phyloP scores from a whole-genome alignment of 2,113 vertebrate genomes.

The Euleptes europaea region DNA sequence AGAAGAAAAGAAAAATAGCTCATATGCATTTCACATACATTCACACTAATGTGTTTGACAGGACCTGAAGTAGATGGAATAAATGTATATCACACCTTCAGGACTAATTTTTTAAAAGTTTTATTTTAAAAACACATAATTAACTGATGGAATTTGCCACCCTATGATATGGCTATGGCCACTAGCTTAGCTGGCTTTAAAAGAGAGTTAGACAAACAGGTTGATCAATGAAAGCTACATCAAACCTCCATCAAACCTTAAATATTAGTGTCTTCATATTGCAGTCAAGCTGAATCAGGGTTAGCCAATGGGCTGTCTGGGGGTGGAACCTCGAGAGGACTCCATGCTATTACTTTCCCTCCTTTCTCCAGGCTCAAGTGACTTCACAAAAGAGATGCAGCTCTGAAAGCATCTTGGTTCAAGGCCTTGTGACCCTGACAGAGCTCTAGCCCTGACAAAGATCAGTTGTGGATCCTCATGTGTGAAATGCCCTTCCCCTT shows the following conservation, averaged over 20 bases:
- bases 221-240: constrained; percentile 25
- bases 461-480: too few species aligned
- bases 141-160: background rate
- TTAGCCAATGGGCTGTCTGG: background rate
- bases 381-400: background rate
- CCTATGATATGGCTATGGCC: background rate
- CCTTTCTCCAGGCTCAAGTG: background rate
- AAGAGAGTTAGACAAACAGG: constrained; percentile 7
- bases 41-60: constrained; percentile 9
- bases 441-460: too few species aligned
- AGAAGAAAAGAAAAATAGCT: constrained; percentile 23
- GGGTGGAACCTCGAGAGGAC: background rate
- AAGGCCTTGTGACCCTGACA: background rate
- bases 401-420: background rate
- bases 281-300: background rate
- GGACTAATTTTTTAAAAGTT: constrained; percentile 24
- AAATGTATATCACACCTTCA: constrained; percentile 8
- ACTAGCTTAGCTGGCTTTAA: background rate
- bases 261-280: too few species aligned
- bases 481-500: too few species aligned
- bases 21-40: background rate
- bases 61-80: constrained; percentile 24
- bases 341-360: background rate
- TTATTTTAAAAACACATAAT: constrained; percentile 6
- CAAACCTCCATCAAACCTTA: background rate